phyloP scores from a whole-genome alignment of 1,140 invertebrate genomes.

The Grapholita molesta region DNA sequence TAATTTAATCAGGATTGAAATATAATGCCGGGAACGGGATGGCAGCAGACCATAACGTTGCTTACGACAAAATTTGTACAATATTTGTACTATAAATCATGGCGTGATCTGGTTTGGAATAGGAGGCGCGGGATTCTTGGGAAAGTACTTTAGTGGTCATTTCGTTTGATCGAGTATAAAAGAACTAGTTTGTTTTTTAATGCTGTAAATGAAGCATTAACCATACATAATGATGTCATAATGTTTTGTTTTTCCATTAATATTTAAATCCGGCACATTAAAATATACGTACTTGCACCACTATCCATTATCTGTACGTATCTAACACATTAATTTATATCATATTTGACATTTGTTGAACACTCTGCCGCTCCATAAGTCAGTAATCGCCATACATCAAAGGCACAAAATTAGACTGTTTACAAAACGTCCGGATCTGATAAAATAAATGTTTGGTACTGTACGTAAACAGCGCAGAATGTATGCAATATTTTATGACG shows the following conservation, averaged over 20 bases:
- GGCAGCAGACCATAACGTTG: conserved; percentile 38
- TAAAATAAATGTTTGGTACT: conserved; percentile 17
- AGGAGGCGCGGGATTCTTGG: not conserved
- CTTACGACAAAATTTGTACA: conserved; percentile 61
- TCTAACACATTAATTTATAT: not conserved
- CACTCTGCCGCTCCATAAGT: conserved; percentile 3
- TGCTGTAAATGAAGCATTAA: too few species aligned
- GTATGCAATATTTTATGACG: conserved; percentile 15
- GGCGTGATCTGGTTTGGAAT: conserved; percentile 38
- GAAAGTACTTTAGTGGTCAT: not conserved
- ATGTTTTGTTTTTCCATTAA: too few species aligned
- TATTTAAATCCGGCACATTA: too few species aligned
- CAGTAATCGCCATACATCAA: not conserved
- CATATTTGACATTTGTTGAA: conserved; percentile 5
- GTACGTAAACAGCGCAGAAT: conserved; percentile 15
- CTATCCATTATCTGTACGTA: not conserved
- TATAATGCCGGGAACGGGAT: conserved; percentile 47
- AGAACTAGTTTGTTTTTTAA: too few species aligned
- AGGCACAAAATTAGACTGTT: conserved; percentile 13
- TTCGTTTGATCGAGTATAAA: not conserved
- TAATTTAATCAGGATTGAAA: conserved; percentile 60
- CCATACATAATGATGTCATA: too few species aligned
- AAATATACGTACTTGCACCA: not conserved
- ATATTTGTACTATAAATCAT: conserved; percentile 57
- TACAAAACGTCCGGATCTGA: conserved; percentile 6